Evolutionary conservation across 2,113 vertebrate species (phyloP).

Genomic region (Sigmodon hispidus): DNA sequence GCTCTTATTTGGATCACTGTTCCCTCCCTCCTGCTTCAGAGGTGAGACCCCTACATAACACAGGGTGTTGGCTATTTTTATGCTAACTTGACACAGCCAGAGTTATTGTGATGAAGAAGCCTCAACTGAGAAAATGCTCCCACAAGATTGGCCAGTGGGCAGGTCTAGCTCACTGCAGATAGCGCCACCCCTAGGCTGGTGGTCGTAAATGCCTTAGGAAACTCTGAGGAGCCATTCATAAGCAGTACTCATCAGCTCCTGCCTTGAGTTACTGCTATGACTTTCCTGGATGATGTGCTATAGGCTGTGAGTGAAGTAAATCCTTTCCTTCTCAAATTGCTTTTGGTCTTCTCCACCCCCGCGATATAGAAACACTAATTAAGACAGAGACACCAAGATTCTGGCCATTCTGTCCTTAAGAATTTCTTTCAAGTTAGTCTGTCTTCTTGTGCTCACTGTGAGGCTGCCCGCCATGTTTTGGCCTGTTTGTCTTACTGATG

Average conservation of each 20-base stretch:
- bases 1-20: background rate
- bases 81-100: too few species aligned
- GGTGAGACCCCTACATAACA: background rate
- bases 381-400: background rate
- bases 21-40: background rate
- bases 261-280: background rate
- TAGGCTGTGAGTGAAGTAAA: background rate
- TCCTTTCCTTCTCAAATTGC: background rate
- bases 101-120: background rate
- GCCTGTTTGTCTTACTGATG: background rate
- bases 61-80: background rate
- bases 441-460: background rate
- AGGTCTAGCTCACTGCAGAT: background rate
- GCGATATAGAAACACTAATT: background rate
- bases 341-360: background rate
- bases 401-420: background rate
- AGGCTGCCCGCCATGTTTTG: background rate
- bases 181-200: background rate
- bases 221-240: background rate
- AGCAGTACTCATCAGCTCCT: background rate
- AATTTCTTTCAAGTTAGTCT: background rate
- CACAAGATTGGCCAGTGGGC: background rate
- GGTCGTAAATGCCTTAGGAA: background rate
- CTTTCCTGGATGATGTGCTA: background rate
- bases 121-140: background rate